phyloP scores from a whole-genome alignment of 2,113 vertebrate species.

The Embiotoca jacksoni region DNA sequence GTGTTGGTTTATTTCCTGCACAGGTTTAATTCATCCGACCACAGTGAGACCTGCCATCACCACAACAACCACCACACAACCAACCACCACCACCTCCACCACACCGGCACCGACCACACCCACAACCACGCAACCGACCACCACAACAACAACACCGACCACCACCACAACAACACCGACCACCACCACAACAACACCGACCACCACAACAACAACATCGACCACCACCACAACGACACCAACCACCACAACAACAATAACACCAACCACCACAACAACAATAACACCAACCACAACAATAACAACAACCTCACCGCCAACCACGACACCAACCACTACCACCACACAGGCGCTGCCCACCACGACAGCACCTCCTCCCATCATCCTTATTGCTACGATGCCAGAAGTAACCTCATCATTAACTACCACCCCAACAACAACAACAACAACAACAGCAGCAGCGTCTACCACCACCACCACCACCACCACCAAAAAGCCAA shows the following conservation, averaged over 20 bases:
- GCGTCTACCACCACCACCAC: neutral
- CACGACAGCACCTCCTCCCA: conserved; percentile 40
- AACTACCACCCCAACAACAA: conserved; percentile 7
- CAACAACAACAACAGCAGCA: conserved; percentile 8
- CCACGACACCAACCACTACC: neutral
- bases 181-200: neutral
- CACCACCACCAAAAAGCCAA: conserved; percentile 24
- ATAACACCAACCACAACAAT: conserved; percentile 17
- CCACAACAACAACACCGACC: neutral
- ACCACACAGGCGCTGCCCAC: neutral
- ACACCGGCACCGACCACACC: conserved; percentile 4
- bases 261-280: conserved; percentile 19
- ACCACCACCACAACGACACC: conserved; percentile 18
- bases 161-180: neutral
- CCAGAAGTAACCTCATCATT: conserved; percentile 19
- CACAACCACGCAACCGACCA: neutral
- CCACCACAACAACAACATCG: conserved; percentile 22
- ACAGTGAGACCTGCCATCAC: conserved; percentile 29
- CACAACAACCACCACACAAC: conserved; percentile 16
- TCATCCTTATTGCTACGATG: conserved; percentile 56
- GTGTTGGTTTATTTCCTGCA: conserved; percentile 8
- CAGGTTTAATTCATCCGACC: conserved; percentile 80
- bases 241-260: conserved; percentile 12
- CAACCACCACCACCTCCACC: conserved; percentile 23
- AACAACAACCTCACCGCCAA: neutral